Conservation (phyloP, 2,113 vertebrate species). For the Anseranas semipalmata region DNA sequence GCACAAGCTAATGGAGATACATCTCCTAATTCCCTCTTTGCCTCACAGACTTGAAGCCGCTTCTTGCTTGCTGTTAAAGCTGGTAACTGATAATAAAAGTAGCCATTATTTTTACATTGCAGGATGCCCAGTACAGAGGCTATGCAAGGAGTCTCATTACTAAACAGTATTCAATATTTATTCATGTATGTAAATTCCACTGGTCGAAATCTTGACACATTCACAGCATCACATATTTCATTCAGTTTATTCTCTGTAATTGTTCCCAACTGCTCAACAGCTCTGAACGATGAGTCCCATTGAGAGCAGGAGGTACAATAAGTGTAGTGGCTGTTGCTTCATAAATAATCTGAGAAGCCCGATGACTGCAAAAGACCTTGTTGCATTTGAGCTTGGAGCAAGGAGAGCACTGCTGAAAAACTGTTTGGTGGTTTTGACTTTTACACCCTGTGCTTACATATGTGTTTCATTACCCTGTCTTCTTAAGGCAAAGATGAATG, state of each 20-base stretch:
- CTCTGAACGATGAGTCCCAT: constrained; percentile 66
- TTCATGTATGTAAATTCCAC: constrained; percentile 74
- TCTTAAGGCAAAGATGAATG: neutral
- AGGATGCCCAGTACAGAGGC: constrained; percentile 7
- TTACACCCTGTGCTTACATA: neutral
- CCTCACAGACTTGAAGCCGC: neutral
- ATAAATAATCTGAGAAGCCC: constrained; percentile 61
- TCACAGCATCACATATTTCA: constrained; percentile 65
- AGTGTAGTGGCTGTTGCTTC: constrained; percentile 40
- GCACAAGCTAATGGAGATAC: constrained; percentile 40
- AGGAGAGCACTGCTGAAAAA: neutral
- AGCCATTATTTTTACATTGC: constrained; percentile 51
- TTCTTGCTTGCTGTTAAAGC: constrained; percentile 33
- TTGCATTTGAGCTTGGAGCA: neutral
- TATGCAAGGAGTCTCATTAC: constrained; percentile 24
- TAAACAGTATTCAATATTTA: constrained; percentile 62
- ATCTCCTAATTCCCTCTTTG: constrained; percentile 19
- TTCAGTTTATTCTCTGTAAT: constrained; percentile 71
- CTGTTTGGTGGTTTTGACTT: neutral
- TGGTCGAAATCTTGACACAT: constrained; percentile 65
- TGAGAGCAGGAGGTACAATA: constrained; percentile 53
- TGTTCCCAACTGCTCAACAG: constrained; percentile 71
- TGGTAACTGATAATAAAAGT: constrained; percentile 55
- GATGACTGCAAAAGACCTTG: constrained; percentile 45
- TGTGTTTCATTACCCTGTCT: neutral